phyloP scores from a whole-genome alignment of 2,113 vertebrate genomes.

The Sylvietta virens region DNA sequence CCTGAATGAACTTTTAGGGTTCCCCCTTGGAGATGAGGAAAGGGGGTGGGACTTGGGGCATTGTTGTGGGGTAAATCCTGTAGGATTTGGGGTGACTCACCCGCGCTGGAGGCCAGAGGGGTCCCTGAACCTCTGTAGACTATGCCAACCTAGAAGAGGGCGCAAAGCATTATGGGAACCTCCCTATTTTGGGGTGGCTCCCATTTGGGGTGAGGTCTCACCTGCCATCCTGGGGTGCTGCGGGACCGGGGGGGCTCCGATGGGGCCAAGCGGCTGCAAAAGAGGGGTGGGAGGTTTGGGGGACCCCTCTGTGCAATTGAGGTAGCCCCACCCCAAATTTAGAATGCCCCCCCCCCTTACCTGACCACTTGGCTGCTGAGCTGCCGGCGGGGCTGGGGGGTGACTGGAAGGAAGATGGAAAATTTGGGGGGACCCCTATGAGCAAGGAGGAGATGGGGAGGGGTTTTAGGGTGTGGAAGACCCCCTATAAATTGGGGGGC shows the following conservation, averaged over 20 bases:
- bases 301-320: neutral
- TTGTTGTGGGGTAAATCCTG: neutral
- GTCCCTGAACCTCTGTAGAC: neutral
- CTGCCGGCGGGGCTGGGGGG: neutral
- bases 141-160: neutral
- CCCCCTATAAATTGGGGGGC: neutral
- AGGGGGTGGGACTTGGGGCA: neutral
- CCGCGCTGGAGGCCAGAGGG: neutral
- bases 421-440: neutral
- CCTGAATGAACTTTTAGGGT: neutral
- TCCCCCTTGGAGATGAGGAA: neutral
- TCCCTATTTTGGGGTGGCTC: neutral
- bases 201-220: neutral
- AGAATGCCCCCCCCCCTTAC: neutral
- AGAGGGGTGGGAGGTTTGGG: neutral
- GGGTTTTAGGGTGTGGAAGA: neutral
- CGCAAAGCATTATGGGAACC: rapidly evolving
- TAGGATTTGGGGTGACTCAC: neutral
- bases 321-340: neutral
- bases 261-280: neutral
- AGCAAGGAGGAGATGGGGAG: neutral
- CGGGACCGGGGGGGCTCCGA: neutral
- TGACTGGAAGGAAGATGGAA: neutral
- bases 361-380: neutral
- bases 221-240: neutral